Evolutionary conservation across 53 echinoderm and acorn worm genomes (phyloP).

Genomic region (Hippasteria phrygiana): DNA sequence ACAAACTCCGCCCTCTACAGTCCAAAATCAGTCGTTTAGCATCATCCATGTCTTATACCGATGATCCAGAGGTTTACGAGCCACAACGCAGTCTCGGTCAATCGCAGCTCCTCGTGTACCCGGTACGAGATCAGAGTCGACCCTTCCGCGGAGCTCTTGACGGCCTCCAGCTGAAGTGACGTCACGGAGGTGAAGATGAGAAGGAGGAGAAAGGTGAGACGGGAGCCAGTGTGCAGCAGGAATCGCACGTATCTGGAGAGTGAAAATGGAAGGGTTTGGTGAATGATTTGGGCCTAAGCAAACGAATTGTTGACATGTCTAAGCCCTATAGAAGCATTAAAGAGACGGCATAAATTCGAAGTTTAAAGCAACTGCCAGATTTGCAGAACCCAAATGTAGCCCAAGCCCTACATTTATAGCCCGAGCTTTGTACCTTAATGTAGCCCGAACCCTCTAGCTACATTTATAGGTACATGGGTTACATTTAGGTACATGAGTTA

Average conservation of each 20-base stretch:
- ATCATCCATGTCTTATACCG: conserved; percentile 55
- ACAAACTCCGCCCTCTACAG: too few species aligned
- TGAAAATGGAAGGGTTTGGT: neutral
- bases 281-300: neutral
- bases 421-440: too few species aligned
- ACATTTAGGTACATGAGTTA: too few species aligned
- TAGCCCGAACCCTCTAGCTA: too few species aligned
- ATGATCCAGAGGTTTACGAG: conserved; percentile 54
- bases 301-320: neutral
- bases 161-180: neutral
- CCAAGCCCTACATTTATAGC: too few species aligned
- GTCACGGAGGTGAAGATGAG: conserved; percentile 54
- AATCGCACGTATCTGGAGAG: conserved; percentile 62
- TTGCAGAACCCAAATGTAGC: too few species aligned
- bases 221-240: conserved; percentile 68
- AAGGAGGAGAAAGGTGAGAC: conserved; percentile 42
- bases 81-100: neutral
- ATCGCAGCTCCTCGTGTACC: neutral
- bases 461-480: too few species aligned
- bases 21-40: too few species aligned
- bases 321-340: too few species aligned
- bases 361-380: too few species aligned
- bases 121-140: neutral
- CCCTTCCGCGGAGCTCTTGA: neutral
- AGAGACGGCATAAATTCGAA: too few species aligned